phyloP scores from a whole-genome alignment of 2,113 vertebrate genomes.

The Chloroceryle aenea region DNA sequence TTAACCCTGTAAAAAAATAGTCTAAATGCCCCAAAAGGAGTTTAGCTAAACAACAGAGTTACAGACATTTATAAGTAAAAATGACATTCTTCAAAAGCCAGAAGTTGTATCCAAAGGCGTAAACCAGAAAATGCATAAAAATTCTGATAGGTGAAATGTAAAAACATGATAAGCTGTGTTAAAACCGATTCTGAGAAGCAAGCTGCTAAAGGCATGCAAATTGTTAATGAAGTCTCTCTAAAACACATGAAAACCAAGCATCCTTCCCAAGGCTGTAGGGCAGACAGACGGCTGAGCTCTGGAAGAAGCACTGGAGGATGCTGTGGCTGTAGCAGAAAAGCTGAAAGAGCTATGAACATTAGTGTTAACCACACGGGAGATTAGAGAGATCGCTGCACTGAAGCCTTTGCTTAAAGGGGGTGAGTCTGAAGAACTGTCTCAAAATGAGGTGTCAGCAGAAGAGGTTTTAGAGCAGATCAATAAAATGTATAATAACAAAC shows the following conservation, averaged over 20 bases:
- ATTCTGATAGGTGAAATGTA: background rate
- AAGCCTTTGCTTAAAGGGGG: background rate
- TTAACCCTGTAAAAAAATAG: background rate
- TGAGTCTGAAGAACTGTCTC: background rate
- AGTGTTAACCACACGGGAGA: background rate
- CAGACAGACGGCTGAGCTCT: background rate
- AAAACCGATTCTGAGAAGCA: background rate
- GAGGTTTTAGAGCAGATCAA: background rate
- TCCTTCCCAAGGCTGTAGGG: background rate
- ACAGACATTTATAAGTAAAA: background rate
- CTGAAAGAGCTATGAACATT: background rate
- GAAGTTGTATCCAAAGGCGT: background rate
- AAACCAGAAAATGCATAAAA: background rate
- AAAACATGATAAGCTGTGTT: background rate
- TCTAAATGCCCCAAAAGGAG: background rate
- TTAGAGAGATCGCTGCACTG: background rate
- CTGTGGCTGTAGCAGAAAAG: background rate
- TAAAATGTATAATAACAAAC: background rate
- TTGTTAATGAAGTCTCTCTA: background rate
- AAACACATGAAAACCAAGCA: background rate
- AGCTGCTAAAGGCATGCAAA: background rate
- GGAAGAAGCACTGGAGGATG: background rate
- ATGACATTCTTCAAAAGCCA: background rate
- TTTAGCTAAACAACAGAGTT: background rate
- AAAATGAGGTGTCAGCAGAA: constrained; percentile 16